Base-by-base conservation (phyloP, 2,113 vertebrate species). In the Vicugna pacos region DNA sequence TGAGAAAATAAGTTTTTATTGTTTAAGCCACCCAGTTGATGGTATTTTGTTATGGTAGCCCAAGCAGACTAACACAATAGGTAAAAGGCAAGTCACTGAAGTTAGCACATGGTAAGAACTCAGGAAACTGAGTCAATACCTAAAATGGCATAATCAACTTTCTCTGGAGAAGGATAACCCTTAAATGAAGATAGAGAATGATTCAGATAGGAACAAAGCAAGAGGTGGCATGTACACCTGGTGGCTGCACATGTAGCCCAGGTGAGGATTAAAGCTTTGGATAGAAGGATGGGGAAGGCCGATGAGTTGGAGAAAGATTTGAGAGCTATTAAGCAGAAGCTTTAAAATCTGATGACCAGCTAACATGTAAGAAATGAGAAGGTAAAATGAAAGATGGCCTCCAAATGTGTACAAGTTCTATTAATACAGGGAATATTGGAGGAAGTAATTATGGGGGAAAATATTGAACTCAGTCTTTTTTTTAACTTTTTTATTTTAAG, bases 201-300 rank as follows among this genome's bases (percentile, higher is more conserved):
- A 84, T 80, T 88, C 58, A 75, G 26, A 69, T 69, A 80, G 24
- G 6, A 8, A 64, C 5, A 87, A 87, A 89, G 35, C 22, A 65
- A 64, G 19, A 69, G 42, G 12, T 56, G 24, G 0, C 12, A 42
- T 87, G 54, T 28, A 20, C 0, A 24, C 38, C 8, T 58, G 50
- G 22, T 10, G 8, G 35, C 22, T 89, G 13, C 3, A 15, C 0
- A 17, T 64, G 48, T 42, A 75, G 50, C 26, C 46, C n/a, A 65
- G 26, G 6, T 88, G 28, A 83, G 8, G 81, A 89, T 50, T 89
- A 50, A 79, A 95, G 17, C 26, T 50, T 16, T 60, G 26, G 8
- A 9, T 48, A 52, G 42, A 65, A 46, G 26, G 1, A 1, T 56
- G 8, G 2, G 14, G 26, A 56, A 1, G 1, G 1, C 9, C 28